phyloP scores from a whole-genome alignment of 1,140 invertebrate genomes.

The Aphidius gifuensis region DNA sequence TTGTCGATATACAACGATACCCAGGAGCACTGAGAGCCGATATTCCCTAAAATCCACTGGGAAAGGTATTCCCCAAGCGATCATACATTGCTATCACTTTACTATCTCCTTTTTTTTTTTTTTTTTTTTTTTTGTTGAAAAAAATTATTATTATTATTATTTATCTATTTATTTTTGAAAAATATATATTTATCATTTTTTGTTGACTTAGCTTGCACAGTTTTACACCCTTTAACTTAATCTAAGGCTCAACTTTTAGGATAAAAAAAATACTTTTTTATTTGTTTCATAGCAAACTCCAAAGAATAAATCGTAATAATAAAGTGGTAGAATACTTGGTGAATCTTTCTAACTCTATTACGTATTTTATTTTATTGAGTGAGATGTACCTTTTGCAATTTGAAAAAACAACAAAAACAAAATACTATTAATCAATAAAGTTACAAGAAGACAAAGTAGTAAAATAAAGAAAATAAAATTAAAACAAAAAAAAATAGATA shows the following conservation, averaged over 20 bases:
- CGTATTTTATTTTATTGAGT: conserved; percentile 14
- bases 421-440: background rate
- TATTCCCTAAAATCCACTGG: conserved; percentile 13
- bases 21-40: conserved; percentile 8
- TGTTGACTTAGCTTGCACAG: too few species aligned
- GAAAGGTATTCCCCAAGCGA: conserved; percentile 5
- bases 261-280: conserved; percentile 7
- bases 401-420: conserved; percentile 6
- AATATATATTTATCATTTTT: too few species aligned
- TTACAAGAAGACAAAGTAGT: background rate
- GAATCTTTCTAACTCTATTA: conserved; percentile 15
- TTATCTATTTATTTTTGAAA: background rate
- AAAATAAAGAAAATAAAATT: conserved; percentile 2
- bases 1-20: background rate
- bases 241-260: conserved; percentile 6
- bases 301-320: too few species aligned
- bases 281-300: background rate
- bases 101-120: conserved; percentile 5
- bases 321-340: background rate
- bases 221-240: conserved; percentile 8
- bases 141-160: background rate
- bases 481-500: background rate
- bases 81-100: conserved; percentile 17
- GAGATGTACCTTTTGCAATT: conserved; percentile 20
- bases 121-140: background rate